These are phyloP conservation scores for Isichthys henryi DNA, from an alignment of 2,113 vertebrate species.

Conservation along the genomic window DNA sequence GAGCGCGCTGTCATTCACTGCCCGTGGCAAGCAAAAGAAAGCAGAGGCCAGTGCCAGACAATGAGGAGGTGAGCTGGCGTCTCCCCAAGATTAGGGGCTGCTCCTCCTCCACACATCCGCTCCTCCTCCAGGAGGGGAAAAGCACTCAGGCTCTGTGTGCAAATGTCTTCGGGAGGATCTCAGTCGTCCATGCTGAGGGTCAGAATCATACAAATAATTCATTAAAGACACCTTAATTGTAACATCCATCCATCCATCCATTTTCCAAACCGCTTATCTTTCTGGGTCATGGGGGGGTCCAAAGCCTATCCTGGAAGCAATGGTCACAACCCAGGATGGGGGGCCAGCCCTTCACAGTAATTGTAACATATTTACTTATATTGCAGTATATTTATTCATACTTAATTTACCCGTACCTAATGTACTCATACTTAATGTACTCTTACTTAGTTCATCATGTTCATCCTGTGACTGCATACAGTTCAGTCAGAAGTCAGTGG, in stretches of 20 bases:
- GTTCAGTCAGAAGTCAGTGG: constrained; percentile 77
- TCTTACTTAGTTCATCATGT: neutral
- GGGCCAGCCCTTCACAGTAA: neutral
- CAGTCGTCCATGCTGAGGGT: neutral
- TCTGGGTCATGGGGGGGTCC: too few species aligned
- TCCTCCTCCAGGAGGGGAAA: neutral
- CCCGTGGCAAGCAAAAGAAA: neutral
- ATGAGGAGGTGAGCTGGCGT: constrained; percentile 24
- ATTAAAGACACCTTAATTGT: neutral
- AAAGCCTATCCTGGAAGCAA: too few species aligned
- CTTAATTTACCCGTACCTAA: too few species aligned
- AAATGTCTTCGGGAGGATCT: neutral
- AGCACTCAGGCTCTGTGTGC: neutral
- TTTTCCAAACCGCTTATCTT: too few species aligned
- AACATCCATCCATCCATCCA: neutral
- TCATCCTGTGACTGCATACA: neutral
- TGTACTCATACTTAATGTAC: too few species aligned
- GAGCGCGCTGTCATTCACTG: constrained; percentile 23
- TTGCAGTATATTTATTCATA: neutral
- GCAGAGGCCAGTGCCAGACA: constrained; percentile 3
- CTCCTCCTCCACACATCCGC: constrained; percentile 17
- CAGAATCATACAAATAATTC: neutral
- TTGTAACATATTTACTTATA: neutral
- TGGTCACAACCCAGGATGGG: too few species aligned
- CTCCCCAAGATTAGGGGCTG: constrained; percentile 11